A percentile compares a stretch with the other conserved stretches of the same genome.
Evolutionary conservation across 2,888 invertebrate species (phyloP).

Genomic region (Heliconius sara): DNA sequence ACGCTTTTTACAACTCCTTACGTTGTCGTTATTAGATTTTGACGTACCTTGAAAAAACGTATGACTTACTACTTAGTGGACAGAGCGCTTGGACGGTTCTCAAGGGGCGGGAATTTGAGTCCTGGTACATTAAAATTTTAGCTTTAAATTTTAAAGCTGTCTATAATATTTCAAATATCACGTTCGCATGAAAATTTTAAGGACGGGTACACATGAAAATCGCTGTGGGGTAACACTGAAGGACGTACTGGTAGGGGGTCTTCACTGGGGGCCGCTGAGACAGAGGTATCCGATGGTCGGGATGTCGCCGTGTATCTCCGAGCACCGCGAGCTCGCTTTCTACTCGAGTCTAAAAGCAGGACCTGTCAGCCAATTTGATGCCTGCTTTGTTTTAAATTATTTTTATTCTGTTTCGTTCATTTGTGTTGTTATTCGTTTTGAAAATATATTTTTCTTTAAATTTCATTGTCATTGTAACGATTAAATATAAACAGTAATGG

Average conservation of each 20-base stretch:
- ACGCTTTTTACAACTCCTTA: not conserved
- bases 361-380: slow-evolving; percentile 78
- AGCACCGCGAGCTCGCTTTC: slow-evolving; percentile 71
- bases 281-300: slow-evolving; percentile 78
- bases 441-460: not conserved
- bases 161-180: not conserved
- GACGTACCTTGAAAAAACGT: not conserved
- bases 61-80: not conserved
- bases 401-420: slow-evolving; percentile 38
- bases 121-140: not conserved
- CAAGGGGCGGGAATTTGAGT: not conserved
- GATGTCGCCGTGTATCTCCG: slow-evolving; percentile 79
- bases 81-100: not conserved
- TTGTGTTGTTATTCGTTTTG: slow-evolving; percentile 52
- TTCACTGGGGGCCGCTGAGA: slow-evolving; percentile 80
- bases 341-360: slow-evolving; percentile 83
- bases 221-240: slow-evolving; percentile 75
- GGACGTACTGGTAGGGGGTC: slow-evolving; percentile 81
- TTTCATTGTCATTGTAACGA: not conserved
- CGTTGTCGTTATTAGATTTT: not conserved
- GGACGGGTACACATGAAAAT: slow-evolving; percentile 48
- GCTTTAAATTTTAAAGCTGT: no score
- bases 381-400: slow-evolving; percentile 44
- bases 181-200: not conserved
- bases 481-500: not conserved